Base-by-base conservation (phyloP, 2,888 invertebrate genomes). In the Chirona hameri region DNA sequence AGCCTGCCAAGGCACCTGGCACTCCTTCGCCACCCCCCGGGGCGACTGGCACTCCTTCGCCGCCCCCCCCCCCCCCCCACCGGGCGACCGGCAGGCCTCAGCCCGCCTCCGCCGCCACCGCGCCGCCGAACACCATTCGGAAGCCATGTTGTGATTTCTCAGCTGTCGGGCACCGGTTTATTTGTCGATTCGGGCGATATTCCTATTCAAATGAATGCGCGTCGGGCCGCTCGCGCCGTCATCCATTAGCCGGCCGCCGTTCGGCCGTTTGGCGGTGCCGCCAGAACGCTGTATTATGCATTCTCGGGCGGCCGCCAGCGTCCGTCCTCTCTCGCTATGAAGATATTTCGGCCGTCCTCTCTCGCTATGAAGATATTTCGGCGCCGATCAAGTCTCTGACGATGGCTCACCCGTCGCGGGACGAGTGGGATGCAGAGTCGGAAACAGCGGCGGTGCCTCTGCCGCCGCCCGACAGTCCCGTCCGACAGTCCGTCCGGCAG, bases 101-200 rank as follows among this genome's bases (percentile, higher is more conserved):
- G 21, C 21, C 21, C 21, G 7, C 57, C 57, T 1, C 21, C 57
- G 57, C 57, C 57, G 55, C 57, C 18, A 4, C 57, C 18, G 31
- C 72, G 72, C 31, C 18, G 31, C 39, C 39, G 39, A 39, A 76
- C 76, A 76, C 18, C 76, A 12, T 76, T 76, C 76, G 76, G 76
- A 76, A 76, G 76, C 76, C 76, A 46, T 46, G 76, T 76, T 46
- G 76, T 76, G 76, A 76, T 76, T 46, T 46, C 46, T 76, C 76
- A 76, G 39, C 46, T 46, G 76, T 46, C 76, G 14, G 39, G 24
- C 9, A 10, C 39, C 76, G 76, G 76, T 31, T 29, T 72, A 31
- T 72, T 72, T 72, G 72, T 31, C 72, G 72, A 72, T 72, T 31
- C 72, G 18, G 18, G 46, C 76, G 27, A 24, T 76, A 39, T 21